These are phyloP conservation scores for Microctenopoma lineatum DNA, from an alignment of 2,797 vertebrate genomes.

Conservation along the genomic window DNA sequence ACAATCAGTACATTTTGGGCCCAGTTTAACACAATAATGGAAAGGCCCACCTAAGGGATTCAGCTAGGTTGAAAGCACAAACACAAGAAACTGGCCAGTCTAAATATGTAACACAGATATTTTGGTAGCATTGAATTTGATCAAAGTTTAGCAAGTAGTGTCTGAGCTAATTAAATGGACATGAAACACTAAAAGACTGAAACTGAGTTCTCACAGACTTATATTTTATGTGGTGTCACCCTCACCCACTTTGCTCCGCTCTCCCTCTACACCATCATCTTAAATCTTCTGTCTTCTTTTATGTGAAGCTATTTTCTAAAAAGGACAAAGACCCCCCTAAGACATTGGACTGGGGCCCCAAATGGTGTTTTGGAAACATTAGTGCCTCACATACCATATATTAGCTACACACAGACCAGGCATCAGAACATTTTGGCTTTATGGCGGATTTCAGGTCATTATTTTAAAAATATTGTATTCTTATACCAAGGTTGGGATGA, in stretches of 20 bases:
- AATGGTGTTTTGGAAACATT: slow-evolving; percentile 75
- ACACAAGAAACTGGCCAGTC: no score
- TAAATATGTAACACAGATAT: no score
- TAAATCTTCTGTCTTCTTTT: slow-evolving; percentile 68
- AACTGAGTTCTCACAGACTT: slow-evolving; percentile 13
- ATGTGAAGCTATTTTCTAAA: slow-evolving; percentile 48
- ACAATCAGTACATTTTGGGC: no score
- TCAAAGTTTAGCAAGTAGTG: neutral
- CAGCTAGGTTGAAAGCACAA: no score
- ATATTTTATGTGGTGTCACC: slow-evolving; percentile 39
- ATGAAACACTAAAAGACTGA: neutral
- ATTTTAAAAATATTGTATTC: neutral
- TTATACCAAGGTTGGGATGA: neutral
- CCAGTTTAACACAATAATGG: no score
- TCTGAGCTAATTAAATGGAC: neutral
- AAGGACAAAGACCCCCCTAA: slow-evolving; percentile 66
- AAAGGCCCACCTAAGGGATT: no score
- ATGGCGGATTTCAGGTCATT: neutral
- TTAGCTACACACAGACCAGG: slow-evolving; percentile 36
- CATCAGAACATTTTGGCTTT: slow-evolving; percentile 14
- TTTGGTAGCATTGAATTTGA: no score
- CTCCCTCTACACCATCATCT: slow-evolving; percentile 54
- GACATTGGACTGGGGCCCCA: slow-evolving; percentile 46
- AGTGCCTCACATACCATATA: slow-evolving; percentile 55
- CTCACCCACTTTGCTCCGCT: slow-evolving; percentile 34